Evolutionary conservation across 2,888 invertebrate genomes (phyloP).

Genomic region (Trypoxylon attenuatum): DNA sequence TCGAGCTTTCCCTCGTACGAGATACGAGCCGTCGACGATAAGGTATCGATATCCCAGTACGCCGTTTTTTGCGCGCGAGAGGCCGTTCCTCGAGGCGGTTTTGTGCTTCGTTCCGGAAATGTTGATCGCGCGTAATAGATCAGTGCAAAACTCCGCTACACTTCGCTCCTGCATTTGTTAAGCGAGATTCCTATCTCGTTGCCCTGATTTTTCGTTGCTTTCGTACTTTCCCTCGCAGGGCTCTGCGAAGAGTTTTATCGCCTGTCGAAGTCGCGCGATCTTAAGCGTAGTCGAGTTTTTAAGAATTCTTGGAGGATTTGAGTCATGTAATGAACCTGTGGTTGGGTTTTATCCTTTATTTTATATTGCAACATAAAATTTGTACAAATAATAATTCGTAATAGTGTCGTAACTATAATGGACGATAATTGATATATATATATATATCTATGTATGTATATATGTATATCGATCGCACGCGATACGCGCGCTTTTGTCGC

Average conservation of each 20-base stretch:
- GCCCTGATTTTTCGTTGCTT: neutral
- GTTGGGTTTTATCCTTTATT: slow-evolving; percentile 66
- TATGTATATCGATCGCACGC: slow-evolving; percentile 41
- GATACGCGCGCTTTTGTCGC: neutral
- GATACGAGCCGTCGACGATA: neutral
- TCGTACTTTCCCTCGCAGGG: neutral
- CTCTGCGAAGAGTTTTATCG: neutral
- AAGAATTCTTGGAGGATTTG: neutral
- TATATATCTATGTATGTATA: too few relatives aligned
- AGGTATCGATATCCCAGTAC: neutral
- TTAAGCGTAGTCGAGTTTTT: neutral
- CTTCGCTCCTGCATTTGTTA: neutral
- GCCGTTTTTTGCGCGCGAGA: neutral
- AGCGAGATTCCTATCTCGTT: neutral
- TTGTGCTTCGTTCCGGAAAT: neutral
- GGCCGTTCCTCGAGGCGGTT: neutral
- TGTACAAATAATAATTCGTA: slow-evolving; percentile 71
- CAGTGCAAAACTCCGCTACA: neutral
- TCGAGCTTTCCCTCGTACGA: neutral
- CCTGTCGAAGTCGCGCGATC: neutral
- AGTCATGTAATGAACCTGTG: neutral
- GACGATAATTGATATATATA: slow-evolving; percentile 64
- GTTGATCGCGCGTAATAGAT: neutral
- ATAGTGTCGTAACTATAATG: slow-evolving; percentile 64
- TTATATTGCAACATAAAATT: slow-evolving; percentile 74